These are phyloP conservation scores for Caenorhabditis remanei DNA, from an alignment of 1,140 invertebrate genomes.

Conservation along the genomic window DNA sequence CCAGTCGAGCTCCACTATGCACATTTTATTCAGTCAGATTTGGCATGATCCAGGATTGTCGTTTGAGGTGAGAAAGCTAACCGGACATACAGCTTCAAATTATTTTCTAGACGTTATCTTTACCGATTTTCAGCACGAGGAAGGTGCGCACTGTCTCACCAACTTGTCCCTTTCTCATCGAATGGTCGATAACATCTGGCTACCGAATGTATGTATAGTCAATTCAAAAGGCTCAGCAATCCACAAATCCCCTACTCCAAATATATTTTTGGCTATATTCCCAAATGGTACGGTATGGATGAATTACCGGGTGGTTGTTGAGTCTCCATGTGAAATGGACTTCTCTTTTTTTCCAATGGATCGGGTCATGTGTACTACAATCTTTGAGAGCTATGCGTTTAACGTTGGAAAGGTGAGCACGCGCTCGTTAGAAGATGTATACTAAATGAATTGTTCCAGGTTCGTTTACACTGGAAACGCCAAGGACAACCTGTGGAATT, in stretches of 20 bases:
- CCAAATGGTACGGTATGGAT: constrained; percentile 76
- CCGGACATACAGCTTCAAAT: no score
- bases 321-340: constrained; percentile 77
- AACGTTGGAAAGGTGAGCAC: constrained; percentile 75
- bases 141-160: constrained; percentile 77
- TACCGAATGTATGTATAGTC: constrained; percentile 70
- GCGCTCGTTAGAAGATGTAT: background rate
- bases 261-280: constrained; percentile 77
- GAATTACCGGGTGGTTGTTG: constrained; percentile 75
- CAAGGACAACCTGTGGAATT: constrained; percentile 75
- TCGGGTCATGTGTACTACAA: constrained; percentile 74
- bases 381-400: constrained; percentile 77
- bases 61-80: constrained; percentile 70
- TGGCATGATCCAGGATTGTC: constrained; percentile 77
- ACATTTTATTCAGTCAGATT: constrained; percentile 76
- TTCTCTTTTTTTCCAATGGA: constrained; percentile 76
- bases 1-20: constrained; percentile 75
- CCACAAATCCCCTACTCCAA: constrained; percentile 76
- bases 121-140: constrained; percentile 68
- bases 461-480: constrained; percentile 75
- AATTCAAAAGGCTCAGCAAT: constrained; percentile 70
- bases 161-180: constrained; percentile 75
- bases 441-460: constrained; percentile 34
- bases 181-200: constrained; percentile 77
- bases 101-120: no score